Base-by-base conservation (phyloP, 2,797 vertebrate genomes). In the Salarias fasciatus region DNA sequence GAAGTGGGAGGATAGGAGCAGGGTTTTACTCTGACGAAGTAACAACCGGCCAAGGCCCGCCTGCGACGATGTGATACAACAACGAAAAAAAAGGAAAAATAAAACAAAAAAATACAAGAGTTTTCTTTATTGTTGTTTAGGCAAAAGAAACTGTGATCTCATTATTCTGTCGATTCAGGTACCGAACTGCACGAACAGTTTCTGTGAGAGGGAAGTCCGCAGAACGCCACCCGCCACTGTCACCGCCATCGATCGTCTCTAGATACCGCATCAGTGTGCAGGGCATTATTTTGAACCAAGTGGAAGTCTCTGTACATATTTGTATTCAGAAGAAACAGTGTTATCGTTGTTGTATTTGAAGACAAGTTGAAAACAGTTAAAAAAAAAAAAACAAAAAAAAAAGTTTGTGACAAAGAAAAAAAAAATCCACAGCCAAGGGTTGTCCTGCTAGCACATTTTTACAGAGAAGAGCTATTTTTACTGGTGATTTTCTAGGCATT, bases 391-490 rank as follows among this genome's bases (percentile, higher is more conserved):
- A 49, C 60, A 60, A 38, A 41, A 53, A 12, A 36, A 69, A 68
- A 62, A 83, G 72, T 86, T 84, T 89, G 88, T 90, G 90, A 90
- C 78, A 82, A 88, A 82, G 47, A 82, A 69, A 75, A 75, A 76
- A 58, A 24, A 49, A 51, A 44, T 77, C 69, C 89, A 75, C 91
- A 90, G 93, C 90, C 92, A 93, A 92, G 91, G 91, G 64, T 88
- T 89, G 93, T 92, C 91, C 92, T 82, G 90, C 91, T 88, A 84
- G 68, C 80, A 91, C 84, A 83, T 94, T 94, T 94, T 91, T 94
- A 94, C 91, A 92, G 83, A 94, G 91, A 93, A 82, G 77, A 93
- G 87, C 86, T 93, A 93, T 94, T 94, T 94, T 93, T 94, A 93
- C 90, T 91, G 91, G 82, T 93, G 86, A 91, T 94, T 93, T 94